Evolutionary conservation across 2,888 invertebrate genomes (phyloP).

Genomic region (Eupithecia tripunctaria): DNA sequence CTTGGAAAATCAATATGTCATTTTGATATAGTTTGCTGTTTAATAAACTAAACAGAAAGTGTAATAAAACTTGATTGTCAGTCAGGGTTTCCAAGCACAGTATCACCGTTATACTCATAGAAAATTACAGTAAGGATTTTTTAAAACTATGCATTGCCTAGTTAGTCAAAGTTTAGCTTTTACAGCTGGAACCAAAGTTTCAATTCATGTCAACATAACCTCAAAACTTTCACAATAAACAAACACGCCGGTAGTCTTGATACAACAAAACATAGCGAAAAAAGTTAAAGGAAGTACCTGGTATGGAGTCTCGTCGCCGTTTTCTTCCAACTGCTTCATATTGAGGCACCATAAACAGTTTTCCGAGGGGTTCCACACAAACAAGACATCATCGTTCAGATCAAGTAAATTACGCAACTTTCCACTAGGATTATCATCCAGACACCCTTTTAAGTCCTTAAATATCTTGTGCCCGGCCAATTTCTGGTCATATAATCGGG

Average conservation of each 20-base stretch:
- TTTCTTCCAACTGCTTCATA: slow-evolving; percentile 78
- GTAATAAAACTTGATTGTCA: not conserved
- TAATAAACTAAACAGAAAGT: not conserved
- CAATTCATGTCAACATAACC: slow-evolving; percentile 42
- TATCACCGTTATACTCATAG: not conserved
- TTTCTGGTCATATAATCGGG: slow-evolving; percentile 83
- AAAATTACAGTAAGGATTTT: not conserved
- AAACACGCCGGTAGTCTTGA: slow-evolving; percentile 15
- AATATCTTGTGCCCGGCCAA: slow-evolving; percentile 86
- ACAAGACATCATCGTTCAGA: slow-evolving; percentile 87
- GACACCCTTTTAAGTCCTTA: slow-evolving; percentile 81
- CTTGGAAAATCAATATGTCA: not conserved
- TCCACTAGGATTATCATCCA: slow-evolving; percentile 78
- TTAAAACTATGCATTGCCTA: not conserved
- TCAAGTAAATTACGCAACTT: slow-evolving; percentile 87
- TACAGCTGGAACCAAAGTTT: not conserved
- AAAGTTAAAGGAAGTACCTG: slow-evolving; percentile 77
- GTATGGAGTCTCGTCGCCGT: slow-evolving; percentile 81
- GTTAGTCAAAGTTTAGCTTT: not conserved
- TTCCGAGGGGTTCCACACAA: slow-evolving; percentile 87
- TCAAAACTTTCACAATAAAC: slow-evolving; percentile 29
- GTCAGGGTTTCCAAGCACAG: not conserved
- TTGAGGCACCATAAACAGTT: slow-evolving; percentile 87
- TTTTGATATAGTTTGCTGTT: not conserved
- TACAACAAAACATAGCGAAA: not conserved